These are phyloP conservation scores for Euwallacea fornicatus DNA, from an alignment of 1,140 invertebrate species.

Conservation along the genomic window DNA sequence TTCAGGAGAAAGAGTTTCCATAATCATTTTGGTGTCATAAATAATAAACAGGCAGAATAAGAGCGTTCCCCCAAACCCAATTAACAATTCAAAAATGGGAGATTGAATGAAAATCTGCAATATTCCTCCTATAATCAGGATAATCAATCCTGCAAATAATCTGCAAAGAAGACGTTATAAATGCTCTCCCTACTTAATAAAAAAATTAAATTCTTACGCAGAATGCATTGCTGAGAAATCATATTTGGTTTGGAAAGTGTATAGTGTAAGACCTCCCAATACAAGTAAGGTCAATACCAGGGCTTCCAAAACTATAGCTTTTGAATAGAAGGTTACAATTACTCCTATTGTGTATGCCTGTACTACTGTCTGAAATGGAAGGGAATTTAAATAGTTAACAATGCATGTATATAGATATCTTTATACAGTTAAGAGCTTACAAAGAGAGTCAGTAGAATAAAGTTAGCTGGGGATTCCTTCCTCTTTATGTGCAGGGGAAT, in stretches of 20 bases:
- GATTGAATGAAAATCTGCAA: slow-evolving; percentile 73
- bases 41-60: slow-evolving; percentile 74
- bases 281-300: slow-evolving; percentile 72
- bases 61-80: slow-evolving; percentile 73
- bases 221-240: slow-evolving; percentile 78
- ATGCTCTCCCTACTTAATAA: neutral
- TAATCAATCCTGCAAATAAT: slow-evolving; percentile 68
- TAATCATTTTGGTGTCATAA: slow-evolving; percentile 68
- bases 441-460: slow-evolving; percentile 68
- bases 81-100: slow-evolving; percentile 64
- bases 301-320: slow-evolving; percentile 72
- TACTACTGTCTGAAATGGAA: slow-evolving; percentile 66
- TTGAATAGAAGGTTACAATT: slow-evolving; percentile 64
- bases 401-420: neutral
- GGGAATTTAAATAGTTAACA: neutral
- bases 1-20: slow-evolving; percentile 71
- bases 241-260: slow-evolving; percentile 77
- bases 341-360: slow-evolving; percentile 74
- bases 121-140: slow-evolving; percentile 72
- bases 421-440: slow-evolving; percentile 56
- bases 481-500: slow-evolving; percentile 66
- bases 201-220: slow-evolving; percentile 60
- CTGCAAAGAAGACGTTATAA: slow-evolving; percentile 57
- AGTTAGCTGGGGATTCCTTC: slow-evolving; percentile 66
- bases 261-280: slow-evolving; percentile 70